A percentile compares a stretch with the other conserved stretches of the same genome.
phyloP scores from a whole-genome alignment of 2,113 vertebrate genomes.

The Mugil cephalus region DNA sequence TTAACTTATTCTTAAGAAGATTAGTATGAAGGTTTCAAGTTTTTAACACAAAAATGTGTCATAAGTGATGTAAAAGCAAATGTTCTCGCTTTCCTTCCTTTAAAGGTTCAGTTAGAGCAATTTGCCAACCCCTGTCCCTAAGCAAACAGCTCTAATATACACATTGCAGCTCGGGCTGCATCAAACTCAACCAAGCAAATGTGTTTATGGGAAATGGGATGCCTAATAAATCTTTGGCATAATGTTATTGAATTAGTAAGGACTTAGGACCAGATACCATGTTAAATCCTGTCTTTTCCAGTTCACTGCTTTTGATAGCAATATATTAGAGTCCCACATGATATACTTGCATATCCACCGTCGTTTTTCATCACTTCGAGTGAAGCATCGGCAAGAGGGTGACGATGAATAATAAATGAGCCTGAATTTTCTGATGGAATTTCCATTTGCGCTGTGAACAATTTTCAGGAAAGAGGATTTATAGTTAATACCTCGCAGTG shows the following conservation, averaged over 20 bases:
- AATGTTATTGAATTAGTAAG: constrained; percentile 82
- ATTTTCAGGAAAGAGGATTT: constrained; percentile 82
- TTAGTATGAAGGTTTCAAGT: neutral
- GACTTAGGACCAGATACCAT: constrained; percentile 69
- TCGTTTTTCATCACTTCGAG: constrained; percentile 71
- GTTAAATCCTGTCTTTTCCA: constrained; percentile 80
- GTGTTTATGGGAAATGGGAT: constrained; percentile 71
- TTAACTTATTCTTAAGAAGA: neutral
- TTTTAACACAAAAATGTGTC: neutral
- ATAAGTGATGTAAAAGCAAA: neutral
- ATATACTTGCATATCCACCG: constrained; percentile 74
- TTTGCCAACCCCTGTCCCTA: neutral
- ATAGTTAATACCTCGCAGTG: constrained; percentile 75
- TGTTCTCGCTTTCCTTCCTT: neutral
- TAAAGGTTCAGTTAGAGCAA: constrained; percentile 7
- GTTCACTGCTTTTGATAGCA: constrained; percentile 72
- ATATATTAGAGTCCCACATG: constrained; percentile 75
- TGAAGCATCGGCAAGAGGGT: constrained; percentile 47
- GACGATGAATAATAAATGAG: constrained; percentile 84
- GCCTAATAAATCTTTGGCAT: constrained; percentile 75
- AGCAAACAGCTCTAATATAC: constrained; percentile 35
- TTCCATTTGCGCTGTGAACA: constrained; percentile 81
- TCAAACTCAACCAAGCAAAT: constrained; percentile 55
- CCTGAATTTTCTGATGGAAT: constrained; percentile 82
- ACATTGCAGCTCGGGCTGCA: constrained; percentile 30